Percentiles rank a stretch among this genome's conserved stretches.
Evolutionary conservation across 2,888 invertebrate species (phyloP).

Genomic region (Campoletis raptor): DNA sequence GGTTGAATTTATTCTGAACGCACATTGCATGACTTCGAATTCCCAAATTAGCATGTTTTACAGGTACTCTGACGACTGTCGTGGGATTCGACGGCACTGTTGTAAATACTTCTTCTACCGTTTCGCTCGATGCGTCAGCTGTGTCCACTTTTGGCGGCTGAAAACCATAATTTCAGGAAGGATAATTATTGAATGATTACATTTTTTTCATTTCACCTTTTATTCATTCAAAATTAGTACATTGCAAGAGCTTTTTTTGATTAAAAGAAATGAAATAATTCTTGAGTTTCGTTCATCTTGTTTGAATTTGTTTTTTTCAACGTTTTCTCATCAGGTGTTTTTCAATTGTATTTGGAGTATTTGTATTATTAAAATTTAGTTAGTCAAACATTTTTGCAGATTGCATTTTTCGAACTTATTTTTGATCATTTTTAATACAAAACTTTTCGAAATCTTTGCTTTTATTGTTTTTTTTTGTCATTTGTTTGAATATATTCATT

Average conservation of each 20-base stretch:
- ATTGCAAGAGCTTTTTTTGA: neutral
- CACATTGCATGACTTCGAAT: constrained; percentile 84
- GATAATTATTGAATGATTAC: too few species aligned
- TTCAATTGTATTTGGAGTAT: too few species aligned
- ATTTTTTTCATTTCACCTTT: neutral
- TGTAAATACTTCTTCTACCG: constrained; percentile 65
- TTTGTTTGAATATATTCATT: too few species aligned
- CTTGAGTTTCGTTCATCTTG: neutral
- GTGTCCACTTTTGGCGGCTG: constrained; percentile 68
- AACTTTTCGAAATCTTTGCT: neutral
- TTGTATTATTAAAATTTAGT: too few species aligned
- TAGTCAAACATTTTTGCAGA: neutral
- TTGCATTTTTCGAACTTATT: neutral
- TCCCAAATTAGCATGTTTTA: constrained; percentile 84
- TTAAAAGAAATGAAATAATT: neutral
- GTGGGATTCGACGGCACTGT: constrained; percentile 65
- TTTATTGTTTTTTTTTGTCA: neutral
- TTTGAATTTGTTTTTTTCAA: neutral
- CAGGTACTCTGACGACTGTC: constrained; percentile 81
- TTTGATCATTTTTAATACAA: neutral
- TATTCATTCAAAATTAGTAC: neutral
- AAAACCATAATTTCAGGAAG: neutral
- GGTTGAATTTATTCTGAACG: too few species aligned
- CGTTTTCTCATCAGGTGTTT: too few species aligned
- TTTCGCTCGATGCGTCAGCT: constrained; percentile 69